Conservation (phyloP, 2,888 invertebrate genomes). For the Phengaris alcon region DNA sequence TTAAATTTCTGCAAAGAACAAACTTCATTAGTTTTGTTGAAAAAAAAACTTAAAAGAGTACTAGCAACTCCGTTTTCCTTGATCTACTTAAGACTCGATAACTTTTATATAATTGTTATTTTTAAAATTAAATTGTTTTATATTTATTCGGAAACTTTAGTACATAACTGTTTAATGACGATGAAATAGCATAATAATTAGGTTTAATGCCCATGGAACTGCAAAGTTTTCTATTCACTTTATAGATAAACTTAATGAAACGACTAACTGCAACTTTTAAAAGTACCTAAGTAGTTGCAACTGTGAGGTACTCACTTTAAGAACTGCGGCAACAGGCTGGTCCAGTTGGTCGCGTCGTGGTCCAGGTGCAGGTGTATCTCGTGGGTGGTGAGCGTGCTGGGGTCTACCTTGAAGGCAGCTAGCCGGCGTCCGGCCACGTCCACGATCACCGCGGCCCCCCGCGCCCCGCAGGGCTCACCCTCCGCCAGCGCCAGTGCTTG, state of each 20-base stretch:
- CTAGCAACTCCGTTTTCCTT: background rate
- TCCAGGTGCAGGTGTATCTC: slow-evolving; percentile 93
- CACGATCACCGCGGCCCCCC: slow-evolving; percentile 91
- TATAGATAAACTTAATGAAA: too few relatives aligned
- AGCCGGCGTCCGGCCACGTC: slow-evolving; percentile 89
- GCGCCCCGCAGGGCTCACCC: slow-evolving; percentile 92
- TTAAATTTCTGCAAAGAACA: slow-evolving; percentile 84
- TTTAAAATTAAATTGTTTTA: background rate
- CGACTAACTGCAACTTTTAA: too few relatives aligned
- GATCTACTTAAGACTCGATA: background rate
- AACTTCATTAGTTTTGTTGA: slow-evolving; percentile 32
- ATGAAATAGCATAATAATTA: too few relatives aligned
- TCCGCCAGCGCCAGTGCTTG: slow-evolving; percentile 91
- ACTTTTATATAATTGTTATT: background rate
- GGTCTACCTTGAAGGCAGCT: slow-evolving; percentile 91
- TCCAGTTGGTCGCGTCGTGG: slow-evolving; percentile 93
- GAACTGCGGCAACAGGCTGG: slow-evolving; percentile 91
- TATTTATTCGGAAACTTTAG: too few relatives aligned
- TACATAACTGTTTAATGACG: too few relatives aligned
- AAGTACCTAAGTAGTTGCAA: too few relatives aligned
- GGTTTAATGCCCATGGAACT: too few relatives aligned
- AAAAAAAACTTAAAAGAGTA: background rate
- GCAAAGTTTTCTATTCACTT: too few relatives aligned
- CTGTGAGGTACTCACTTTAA: slow-evolving; percentile 85
- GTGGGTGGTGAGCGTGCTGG: slow-evolving; percentile 92